Evolutionary conservation across 2,113 vertebrate genomes (phyloP).

Genomic region (Chrysochloris asiatica): DNA sequence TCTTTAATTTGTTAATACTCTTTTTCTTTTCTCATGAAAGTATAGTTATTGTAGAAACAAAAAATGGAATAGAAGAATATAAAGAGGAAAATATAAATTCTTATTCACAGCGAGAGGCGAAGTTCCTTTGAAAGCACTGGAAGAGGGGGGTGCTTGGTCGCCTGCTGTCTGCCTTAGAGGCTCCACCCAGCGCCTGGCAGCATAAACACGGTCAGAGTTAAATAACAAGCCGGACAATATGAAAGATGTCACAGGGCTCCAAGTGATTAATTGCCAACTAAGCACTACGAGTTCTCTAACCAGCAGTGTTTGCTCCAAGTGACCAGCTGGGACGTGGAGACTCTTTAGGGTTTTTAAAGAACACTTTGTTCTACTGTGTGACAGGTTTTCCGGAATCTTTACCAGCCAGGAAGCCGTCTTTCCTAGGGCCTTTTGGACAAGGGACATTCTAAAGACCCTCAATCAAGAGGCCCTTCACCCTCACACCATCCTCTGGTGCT

Average conservation of each 20-base stretch:
- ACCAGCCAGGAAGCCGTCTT: constrained; percentile 39
- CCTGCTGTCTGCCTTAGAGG: neutral
- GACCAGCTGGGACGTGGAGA: constrained; percentile 54
- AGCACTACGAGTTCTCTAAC: constrained; percentile 49
- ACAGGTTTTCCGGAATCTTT: constrained; percentile 53
- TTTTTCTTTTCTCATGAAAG: constrained; percentile 44
- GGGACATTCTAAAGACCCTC: neutral
- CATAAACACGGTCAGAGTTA: constrained; percentile 26
- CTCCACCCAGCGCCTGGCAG: constrained; percentile 6
- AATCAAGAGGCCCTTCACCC: neutral
- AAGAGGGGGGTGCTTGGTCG: neutral
- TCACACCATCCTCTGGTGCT: neutral
- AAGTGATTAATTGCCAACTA: constrained; percentile 58
- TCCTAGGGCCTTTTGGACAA: constrained; percentile 26
- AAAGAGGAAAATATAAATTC: constrained; percentile 29
- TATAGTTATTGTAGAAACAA: neutral
- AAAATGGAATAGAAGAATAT: neutral
- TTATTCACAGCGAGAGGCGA: neutral
- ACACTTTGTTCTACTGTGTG: constrained; percentile 50
- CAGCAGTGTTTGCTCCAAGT: constrained; percentile 58
- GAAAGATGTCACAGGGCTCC: neutral
- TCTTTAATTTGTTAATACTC: neutral
- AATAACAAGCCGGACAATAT: constrained; percentile 46
- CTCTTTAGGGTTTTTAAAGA: constrained; percentile 61
- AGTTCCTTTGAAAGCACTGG: neutral